These are phyloP conservation scores for Anoplolepis gracilipes DNA, from an alignment of 1,140 invertebrate species.

Conservation along the genomic window DNA sequence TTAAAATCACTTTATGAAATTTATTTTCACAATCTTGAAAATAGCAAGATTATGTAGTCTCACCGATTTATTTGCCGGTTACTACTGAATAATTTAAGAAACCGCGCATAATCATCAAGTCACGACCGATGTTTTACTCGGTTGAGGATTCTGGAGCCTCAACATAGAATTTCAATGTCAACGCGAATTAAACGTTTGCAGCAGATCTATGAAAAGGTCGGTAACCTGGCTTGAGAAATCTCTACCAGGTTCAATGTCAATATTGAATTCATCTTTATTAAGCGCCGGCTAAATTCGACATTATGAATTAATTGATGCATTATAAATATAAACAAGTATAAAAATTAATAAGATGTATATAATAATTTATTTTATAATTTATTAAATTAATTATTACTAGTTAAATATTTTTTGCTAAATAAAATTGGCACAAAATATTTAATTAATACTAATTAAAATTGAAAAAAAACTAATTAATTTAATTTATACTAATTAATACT, in stretches of 20 bases:
- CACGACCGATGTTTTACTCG: neutral
- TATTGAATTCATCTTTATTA: neutral
- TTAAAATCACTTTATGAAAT: constrained; percentile 2
- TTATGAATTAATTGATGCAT: neutral
- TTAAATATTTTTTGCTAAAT: neutral
- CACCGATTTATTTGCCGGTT: constrained; percentile 20
- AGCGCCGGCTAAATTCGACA: neutral
- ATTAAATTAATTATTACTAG: neutral
- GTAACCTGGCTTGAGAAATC: neutral
- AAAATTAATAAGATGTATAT: neutral
- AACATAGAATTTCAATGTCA: constrained; percentile 4
- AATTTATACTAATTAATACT: too few species aligned
- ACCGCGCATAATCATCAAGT: constrained; percentile 13
- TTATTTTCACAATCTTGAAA: neutral
- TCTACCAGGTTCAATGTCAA: neutral
- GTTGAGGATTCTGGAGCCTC: constrained; percentile 5
- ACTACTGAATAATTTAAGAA: constrained; percentile 18
- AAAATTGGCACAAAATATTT: neutral
- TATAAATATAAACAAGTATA: too few species aligned
- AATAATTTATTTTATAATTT: neutral
- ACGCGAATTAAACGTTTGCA: neutral
- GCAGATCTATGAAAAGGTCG: neutral
- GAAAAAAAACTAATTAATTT: too few species aligned
- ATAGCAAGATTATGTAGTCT: constrained; percentile 28
- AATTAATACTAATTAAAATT: neutral